phyloP scores from a whole-genome alignment of 2,113 vertebrate species.

The Brachionichthys hirsutus region DNA sequence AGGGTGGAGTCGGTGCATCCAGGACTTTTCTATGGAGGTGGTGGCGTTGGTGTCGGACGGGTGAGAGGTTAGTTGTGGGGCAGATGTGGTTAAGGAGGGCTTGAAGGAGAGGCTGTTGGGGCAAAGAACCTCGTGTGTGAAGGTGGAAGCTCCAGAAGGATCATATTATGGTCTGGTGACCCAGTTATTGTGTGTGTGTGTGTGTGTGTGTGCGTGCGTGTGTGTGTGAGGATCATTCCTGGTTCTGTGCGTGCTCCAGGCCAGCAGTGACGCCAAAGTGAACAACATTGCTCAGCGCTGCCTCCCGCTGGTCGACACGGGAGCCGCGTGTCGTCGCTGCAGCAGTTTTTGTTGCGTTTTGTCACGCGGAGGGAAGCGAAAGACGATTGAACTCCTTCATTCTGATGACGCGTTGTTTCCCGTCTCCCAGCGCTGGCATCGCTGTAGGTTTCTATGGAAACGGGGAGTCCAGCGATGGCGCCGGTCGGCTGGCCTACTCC shows the following conservation, averaged over 20 bases:
- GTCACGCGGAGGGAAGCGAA: not conserved
- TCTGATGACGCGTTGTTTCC: slow-evolving; percentile 8
- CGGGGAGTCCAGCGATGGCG: slow-evolving; percentile 91
- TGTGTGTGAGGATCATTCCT: slow-evolving; percentile 29
- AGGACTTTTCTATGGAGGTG: not conserved
- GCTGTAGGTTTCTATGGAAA: slow-evolving; percentile 96
- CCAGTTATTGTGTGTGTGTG: slow-evolving; percentile 55
- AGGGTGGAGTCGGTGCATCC: slow-evolving; percentile 3
- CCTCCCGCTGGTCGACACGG: slow-evolving; percentile 41
- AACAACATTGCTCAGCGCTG: slow-evolving; percentile 21
- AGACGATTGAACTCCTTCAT: not conserved
- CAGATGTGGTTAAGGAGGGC: slow-evolving; percentile 14
- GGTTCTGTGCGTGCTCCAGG: slow-evolving; percentile 27
- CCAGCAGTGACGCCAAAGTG: slow-evolving; percentile 43
- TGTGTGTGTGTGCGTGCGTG: slow-evolving; percentile 10
- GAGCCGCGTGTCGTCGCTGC: slow-evolving; percentile 23
- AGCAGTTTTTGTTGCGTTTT: not conserved
- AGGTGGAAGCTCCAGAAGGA: slow-evolving; percentile 51
- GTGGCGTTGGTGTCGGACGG: not conserved
- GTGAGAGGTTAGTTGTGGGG: not conserved
- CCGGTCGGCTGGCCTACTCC: slow-evolving; percentile 88
- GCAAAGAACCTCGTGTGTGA: slow-evolving; percentile 26
- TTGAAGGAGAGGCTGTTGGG: slow-evolving; percentile 8
- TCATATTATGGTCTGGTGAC: slow-evolving; percentile 65
- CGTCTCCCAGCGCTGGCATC: slow-evolving; percentile 84